phyloP scores from a whole-genome alignment of 2,888 invertebrate species.

The Apocheima hispidaria region DNA sequence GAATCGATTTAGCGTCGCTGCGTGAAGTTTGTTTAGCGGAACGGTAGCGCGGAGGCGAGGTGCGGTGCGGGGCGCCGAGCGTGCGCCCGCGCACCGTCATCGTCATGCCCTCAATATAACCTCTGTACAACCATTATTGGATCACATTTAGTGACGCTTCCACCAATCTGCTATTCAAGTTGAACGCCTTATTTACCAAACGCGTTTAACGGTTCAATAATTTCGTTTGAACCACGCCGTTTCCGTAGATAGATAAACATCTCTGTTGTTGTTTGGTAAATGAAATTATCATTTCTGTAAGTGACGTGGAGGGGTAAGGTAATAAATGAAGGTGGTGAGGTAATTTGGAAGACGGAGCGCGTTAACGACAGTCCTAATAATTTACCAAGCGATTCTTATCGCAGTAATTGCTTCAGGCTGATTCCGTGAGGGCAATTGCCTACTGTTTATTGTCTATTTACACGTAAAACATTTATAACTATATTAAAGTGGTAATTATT shows the following conservation, averaged over 20 bases:
- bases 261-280: conserved; percentile 71
- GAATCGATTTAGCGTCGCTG: conserved; percentile 80
- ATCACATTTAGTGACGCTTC: conserved; percentile 68
- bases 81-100: conserved; percentile 66
- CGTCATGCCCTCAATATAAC: conserved; percentile 55
- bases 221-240: conserved; percentile 51
- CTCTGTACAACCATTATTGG: conserved; percentile 58
- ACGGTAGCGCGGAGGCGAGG: conserved; percentile 64
- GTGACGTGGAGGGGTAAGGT: conserved; percentile 59
- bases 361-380: conserved; percentile 74
- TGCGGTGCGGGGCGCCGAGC: conserved; percentile 50
- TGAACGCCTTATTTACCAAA: conserved; percentile 53
- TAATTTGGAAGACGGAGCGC: conserved; percentile 65
- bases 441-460: conserved; percentile 64
- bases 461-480: conserved; percentile 59
- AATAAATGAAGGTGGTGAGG: conserved; percentile 67
- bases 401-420: conserved; percentile 72
- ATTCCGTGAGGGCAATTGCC: conserved; percentile 59
- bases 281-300: conserved; percentile 72
- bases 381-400: conserved; percentile 70
- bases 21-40: conserved; percentile 85
- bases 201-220: conserved; percentile 60
- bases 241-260: conserved; percentile 63
- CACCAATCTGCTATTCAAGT: conserved; percentile 55
- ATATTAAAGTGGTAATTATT: conserved; percentile 47